Percentiles rank a stretch among this genome's conserved stretches.
Conservation (phyloP, 2,888 invertebrate species). For the Embidobia sp. region DNA sequence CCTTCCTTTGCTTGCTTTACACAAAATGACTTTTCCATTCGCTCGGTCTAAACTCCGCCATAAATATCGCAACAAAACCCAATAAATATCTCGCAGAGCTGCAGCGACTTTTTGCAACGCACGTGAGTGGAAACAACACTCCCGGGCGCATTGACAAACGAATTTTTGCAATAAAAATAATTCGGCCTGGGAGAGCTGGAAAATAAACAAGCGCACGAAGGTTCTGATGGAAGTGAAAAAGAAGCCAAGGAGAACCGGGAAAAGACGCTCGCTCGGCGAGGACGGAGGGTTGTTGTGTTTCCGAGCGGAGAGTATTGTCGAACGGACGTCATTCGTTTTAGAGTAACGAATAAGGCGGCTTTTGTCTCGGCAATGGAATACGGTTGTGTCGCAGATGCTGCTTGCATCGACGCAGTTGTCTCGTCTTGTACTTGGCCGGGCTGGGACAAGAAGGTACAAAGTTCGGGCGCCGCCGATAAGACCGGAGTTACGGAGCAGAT, state of each 20-base stretch:
- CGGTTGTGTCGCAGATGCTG: conserved; percentile 68
- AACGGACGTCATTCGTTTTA: conserved; percentile 65
- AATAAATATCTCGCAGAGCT: no score
- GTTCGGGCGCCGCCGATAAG: conserved; percentile 49
- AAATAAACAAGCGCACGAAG: conserved; percentile 4
- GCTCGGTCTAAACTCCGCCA: no score
- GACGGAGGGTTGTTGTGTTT: conserved; percentile 54
- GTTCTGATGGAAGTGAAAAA: conserved; percentile 20
- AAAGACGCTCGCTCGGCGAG: conserved; percentile 25
- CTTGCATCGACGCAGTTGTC: conserved; percentile 57
- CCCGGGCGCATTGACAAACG: no score
- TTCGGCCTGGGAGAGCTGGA: no score
- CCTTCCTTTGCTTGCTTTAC: no score
- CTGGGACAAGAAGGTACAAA: conserved; percentile 64
- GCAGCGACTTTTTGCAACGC: no score
- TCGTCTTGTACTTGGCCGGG: conserved; percentile 54
- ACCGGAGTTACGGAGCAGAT: conserved; percentile 39
- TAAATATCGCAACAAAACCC: no score
- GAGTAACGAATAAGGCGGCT: conserved; percentile 60
- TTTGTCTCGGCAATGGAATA: conserved; percentile 63
- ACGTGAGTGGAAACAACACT: no score
- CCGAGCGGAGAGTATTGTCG: conserved; percentile 43
- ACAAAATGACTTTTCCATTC: no score
- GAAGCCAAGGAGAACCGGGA: conserved; percentile 12
- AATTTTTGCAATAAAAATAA: no score